These are phyloP conservation scores for Hippocampus guttulatus DNA, from an alignment of 2,113 vertebrate genomes.

Conservation along the genomic window DNA sequence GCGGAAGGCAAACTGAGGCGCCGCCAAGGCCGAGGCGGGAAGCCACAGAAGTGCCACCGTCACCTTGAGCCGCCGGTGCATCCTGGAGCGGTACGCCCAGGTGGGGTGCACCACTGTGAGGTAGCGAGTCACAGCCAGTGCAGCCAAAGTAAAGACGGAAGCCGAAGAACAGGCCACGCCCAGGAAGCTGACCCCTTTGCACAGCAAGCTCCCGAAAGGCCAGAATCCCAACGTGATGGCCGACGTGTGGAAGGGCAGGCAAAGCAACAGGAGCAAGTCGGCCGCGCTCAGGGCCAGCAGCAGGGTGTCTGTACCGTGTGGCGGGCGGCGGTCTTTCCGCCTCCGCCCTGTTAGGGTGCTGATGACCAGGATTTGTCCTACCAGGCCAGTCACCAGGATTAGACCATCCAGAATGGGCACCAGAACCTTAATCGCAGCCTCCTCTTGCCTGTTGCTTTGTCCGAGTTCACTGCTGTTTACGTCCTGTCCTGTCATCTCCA, in stretches of 20 bases:
- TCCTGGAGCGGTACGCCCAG: conserved; percentile 59
- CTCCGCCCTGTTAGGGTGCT: conserved; percentile 57
- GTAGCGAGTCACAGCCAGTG: conserved; percentile 71
- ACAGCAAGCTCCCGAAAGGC: conserved; percentile 70
- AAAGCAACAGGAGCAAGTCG: conserved; percentile 67
- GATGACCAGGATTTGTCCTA: conserved; percentile 71
- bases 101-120: conserved; percentile 69
- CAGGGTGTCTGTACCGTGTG: conserved; percentile 68
- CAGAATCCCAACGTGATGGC: conserved; percentile 69
- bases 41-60: conserved; percentile 64
- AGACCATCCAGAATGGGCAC: conserved; percentile 66
- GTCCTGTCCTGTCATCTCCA: conserved; percentile 29
- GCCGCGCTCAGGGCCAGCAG: conserved; percentile 70
- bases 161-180: conserved; percentile 67
- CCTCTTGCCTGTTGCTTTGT: not conserved
- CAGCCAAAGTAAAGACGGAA: conserved; percentile 70
- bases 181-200: conserved; percentile 73
- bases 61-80: conserved; percentile 44
- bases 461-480: conserved; percentile 33
- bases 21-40: conserved; percentile 61
- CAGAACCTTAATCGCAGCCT: conserved; percentile 35
- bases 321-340: conserved; percentile 35
- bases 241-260: conserved; percentile 72
- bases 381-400: conserved; percentile 64
- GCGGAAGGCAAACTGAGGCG: conserved; percentile 72